These are phyloP conservation scores for Zaprionus obscuricornis DNA, from an alignment of 2,888 invertebrate genomes.

Conservation along the genomic window DNA sequence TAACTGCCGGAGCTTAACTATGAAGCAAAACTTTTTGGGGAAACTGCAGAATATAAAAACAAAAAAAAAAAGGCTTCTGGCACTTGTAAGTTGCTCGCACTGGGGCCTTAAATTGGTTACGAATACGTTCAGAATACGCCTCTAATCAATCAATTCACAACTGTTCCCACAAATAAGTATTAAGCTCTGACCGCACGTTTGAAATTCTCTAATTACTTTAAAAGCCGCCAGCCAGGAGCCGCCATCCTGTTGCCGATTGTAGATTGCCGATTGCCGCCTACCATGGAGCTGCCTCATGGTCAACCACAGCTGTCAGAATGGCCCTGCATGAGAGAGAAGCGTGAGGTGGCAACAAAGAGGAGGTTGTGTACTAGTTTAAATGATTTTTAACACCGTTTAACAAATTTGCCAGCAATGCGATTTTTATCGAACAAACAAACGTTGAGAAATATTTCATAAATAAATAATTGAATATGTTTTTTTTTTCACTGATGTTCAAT, in stretches of 20 bases:
- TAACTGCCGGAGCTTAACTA: slow-evolving; percentile 51
- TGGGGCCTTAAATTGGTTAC: neutral
- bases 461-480: slow-evolving; percentile 67
- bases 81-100: slow-evolving; percentile 4
- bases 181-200: slow-evolving; percentile 48
- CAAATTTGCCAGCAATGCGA: slow-evolving; percentile 29
- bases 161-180: slow-evolving; percentile 57
- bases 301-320: slow-evolving; percentile 16
- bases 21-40: slow-evolving; percentile 41
- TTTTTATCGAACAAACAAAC: slow-evolving; percentile 48
- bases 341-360: neutral
- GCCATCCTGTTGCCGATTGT: neutral
- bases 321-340: neutral
- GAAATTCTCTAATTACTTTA: slow-evolving; percentile 71
- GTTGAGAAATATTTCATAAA: slow-evolving; percentile 49
- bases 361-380: no score
- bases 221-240: slow-evolving; percentile 52
- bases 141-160: slow-evolving; percentile 54
- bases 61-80: no score
- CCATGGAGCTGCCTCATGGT: neutral
- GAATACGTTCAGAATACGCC: slow-evolving; percentile 7
- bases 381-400: slow-evolving; percentile 48
- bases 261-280: slow-evolving; percentile 12
- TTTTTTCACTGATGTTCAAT: slow-evolving; percentile 17
- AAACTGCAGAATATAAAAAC: slow-evolving; percentile 31